Percentiles rank a stretch among this genome's conserved stretches.
These are phyloP conservation scores for Galeruca laticollis DNA, from an alignment of 2,888 invertebrate species.

Conservation along the genomic window DNA sequence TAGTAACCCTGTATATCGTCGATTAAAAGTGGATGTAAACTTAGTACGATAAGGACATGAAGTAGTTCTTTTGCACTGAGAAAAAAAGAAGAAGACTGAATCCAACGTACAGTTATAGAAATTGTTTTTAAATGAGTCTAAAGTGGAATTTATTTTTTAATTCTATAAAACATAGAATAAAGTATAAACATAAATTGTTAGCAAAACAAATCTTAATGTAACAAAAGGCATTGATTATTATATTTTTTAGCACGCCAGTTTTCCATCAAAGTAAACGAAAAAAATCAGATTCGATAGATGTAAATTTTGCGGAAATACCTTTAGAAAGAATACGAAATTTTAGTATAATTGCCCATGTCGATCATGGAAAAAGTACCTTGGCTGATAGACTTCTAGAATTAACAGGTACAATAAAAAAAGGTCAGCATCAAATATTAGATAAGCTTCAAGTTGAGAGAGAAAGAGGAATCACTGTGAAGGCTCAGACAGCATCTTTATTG, in stretches of 20 bases:
- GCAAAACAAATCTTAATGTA: background rate
- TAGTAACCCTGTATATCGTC: no score
- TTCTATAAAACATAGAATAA: background rate
- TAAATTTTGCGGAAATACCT: constrained; percentile 62
- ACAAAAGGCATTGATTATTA: background rate
- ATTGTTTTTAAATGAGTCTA: constrained; percentile 14
- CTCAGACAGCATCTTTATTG: constrained; percentile 92
- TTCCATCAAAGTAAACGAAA: constrained; percentile 25
- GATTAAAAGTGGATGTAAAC: no score
- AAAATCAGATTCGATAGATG: constrained; percentile 2
- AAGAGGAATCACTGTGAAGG: constrained; percentile 98
- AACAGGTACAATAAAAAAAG: constrained; percentile 83
- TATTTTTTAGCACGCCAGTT: constrained; percentile 27
- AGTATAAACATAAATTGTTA: constrained; percentile 10
- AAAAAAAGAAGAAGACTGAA: background rate
- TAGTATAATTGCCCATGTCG: constrained; percentile 98
- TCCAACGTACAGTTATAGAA: background rate
- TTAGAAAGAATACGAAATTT: constrained; percentile 85
- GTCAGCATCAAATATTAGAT: constrained; percentile 80
- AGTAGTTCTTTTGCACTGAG: no score
- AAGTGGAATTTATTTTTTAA: constrained; percentile 15
- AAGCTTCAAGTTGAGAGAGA: constrained; percentile 91
- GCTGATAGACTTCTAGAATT: constrained; percentile 95
- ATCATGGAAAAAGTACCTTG: constrained; percentile 98
- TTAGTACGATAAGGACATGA: no score